phyloP scores from a whole-genome alignment of 2,113 vertebrate species.

The Ranitomeya imitator region DNA sequence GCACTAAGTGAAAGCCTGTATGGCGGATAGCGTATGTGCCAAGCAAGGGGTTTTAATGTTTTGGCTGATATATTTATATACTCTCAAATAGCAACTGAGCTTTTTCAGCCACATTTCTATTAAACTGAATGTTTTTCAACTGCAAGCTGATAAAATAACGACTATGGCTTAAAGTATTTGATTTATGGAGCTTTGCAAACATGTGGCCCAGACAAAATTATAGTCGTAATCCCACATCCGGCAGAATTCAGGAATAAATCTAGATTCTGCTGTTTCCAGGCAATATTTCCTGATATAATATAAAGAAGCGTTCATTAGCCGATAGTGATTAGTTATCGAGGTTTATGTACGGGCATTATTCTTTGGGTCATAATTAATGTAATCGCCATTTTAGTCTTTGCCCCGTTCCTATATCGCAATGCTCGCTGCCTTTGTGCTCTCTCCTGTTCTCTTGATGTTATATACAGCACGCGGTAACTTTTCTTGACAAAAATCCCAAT shows the following conservation, averaged over 20 bases:
- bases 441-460: neutral
- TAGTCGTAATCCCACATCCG: slow-evolving; percentile 12
- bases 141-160: neutral
- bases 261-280: neutral
- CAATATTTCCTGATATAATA: neutral
- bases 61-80: neutral
- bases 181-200: slow-evolving; percentile 25
- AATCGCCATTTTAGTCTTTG: neutral
- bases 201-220: slow-evolving; percentile 7
- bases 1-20: too few relatives aligned
- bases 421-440: neutral
- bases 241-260: slow-evolving; percentile 22
- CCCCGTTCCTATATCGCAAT: neutral
- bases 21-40: too few relatives aligned
- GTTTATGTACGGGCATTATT: neutral
- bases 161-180: slow-evolving; percentile 21
- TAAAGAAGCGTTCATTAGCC: neutral
- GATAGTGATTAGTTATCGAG: neutral
- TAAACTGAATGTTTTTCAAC: neutral
- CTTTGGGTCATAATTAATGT: slow-evolving; percentile 7
- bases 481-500: slow-evolving; percentile 20
- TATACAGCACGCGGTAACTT: slow-evolving; percentile 15
- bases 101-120: neutral
- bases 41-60: neutral
- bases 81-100: neutral